Conservation (phyloP, 1,140 invertebrate species). For the Papilio polytes region DNA sequence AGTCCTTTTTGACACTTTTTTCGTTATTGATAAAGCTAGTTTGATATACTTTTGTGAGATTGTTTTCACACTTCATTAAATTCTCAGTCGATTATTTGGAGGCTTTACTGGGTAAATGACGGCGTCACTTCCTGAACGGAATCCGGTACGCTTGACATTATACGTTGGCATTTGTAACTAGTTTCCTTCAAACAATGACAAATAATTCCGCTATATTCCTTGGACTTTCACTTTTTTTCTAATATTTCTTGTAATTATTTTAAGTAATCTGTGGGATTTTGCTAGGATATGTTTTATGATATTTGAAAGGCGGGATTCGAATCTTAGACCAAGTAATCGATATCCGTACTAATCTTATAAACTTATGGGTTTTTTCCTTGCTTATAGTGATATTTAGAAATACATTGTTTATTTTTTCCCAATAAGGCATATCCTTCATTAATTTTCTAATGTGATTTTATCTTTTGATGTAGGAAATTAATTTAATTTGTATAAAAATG, state of each 20-base stretch:
- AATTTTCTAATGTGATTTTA: neutral
- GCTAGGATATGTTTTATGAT: neutral
- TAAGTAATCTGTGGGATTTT: neutral
- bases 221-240: neutral
- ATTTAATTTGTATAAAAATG: neutral
- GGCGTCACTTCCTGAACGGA: neutral
- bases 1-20: neutral
- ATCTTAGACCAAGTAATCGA: neutral
- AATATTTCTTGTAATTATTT: neutral
- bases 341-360: neutral
- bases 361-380: neutral
- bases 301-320: neutral
- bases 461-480: neutral
- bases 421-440: neutral
- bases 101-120: neutral
- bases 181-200: constrained; percentile 13
- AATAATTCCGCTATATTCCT: neutral
- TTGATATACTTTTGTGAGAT: neutral
- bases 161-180: neutral
- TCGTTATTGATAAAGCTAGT: neutral
- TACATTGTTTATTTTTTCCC: neutral
- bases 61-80: neutral
- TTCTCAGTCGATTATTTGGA: neutral
- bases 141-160: neutral
- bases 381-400: neutral